phyloP scores from a whole-genome alignment of 1,140 invertebrate genomes.

The Apolygus lucorum region DNA sequence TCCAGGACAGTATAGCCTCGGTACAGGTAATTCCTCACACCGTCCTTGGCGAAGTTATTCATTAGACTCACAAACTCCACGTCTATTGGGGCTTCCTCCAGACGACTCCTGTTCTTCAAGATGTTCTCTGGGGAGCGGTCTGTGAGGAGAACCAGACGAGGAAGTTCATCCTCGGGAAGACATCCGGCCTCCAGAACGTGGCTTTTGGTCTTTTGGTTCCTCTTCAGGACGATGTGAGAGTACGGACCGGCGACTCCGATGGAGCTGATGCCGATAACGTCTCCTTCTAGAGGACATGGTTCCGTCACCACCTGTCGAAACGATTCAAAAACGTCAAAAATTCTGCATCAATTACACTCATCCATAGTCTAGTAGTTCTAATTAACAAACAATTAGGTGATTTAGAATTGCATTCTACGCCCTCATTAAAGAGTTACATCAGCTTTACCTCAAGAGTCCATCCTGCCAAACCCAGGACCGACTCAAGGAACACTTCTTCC shows the following conservation, averaged over 20 bases:
- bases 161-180: constrained; percentile 31
- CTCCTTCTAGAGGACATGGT: constrained; percentile 41
- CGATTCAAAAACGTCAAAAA: no score
- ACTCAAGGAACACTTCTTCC: no score
- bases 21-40: constrained; percentile 17
- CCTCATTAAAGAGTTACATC: no score
- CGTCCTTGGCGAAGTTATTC: constrained; percentile 11
- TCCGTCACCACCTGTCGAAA: constrained; percentile 50
- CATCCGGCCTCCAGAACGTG: not conserved
- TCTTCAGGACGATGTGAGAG: constrained; percentile 48
- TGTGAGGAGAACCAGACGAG: constrained; percentile 32
- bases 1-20: constrained; percentile 34
- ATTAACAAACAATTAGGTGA: no score
- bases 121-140: constrained; percentile 29
- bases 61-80: constrained; percentile 24
- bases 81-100: constrained; percentile 43
- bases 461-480: no score
- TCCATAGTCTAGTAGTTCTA: no score
- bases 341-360: no score
- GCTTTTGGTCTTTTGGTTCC: constrained; percentile 28
- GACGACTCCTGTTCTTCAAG: not conserved
- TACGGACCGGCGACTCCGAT: constrained; percentile 58
- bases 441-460: no score
- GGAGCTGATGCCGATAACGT: constrained; percentile 49
- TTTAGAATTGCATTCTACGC: no score